Percentiles rank a stretch among this genome's conserved stretches.
Conservation (phyloP, 2,797 vertebrate species). For the Ispidina picta region DNA sequence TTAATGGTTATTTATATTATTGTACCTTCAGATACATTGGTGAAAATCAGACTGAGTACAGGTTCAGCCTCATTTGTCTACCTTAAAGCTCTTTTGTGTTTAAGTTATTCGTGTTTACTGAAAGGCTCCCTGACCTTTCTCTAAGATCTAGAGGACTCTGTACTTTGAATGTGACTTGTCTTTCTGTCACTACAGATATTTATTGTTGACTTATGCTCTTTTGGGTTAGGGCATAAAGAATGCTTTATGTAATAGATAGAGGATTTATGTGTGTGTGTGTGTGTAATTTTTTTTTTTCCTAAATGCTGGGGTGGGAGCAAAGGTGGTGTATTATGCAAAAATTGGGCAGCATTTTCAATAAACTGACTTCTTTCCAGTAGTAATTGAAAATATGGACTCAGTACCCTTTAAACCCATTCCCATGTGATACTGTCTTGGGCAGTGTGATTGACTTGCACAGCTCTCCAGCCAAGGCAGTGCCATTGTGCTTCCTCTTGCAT, state of each 20-base stretch:
- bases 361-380: background rate
- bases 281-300: background rate
- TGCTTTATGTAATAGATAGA: background rate
- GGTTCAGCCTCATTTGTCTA: conserved; percentile 7
- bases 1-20: background rate
- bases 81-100: conserved; percentile 21
- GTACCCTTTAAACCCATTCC: background rate
- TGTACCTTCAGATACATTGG: background rate
- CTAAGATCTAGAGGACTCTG: background rate
- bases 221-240: background rate
- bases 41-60: conserved; percentile 23
- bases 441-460: background rate
- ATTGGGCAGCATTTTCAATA: background rate
- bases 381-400: background rate
- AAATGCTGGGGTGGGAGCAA: background rate
- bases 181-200: conserved; percentile 27
- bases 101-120: conserved; percentile 1
- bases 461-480: background rate
- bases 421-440: background rate
- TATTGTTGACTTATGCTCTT: conserved; percentile 14
- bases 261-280: too few species aligned
- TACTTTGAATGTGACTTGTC: background rate
- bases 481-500: background rate
- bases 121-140: conserved; percentile 36
- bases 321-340: background rate